A percentile compares a stretch with the other conserved stretches of the same genome.
Evolutionary conservation across 1,140 invertebrate genomes (phyloP).

Genomic region (Aculops lycopersici): DNA sequence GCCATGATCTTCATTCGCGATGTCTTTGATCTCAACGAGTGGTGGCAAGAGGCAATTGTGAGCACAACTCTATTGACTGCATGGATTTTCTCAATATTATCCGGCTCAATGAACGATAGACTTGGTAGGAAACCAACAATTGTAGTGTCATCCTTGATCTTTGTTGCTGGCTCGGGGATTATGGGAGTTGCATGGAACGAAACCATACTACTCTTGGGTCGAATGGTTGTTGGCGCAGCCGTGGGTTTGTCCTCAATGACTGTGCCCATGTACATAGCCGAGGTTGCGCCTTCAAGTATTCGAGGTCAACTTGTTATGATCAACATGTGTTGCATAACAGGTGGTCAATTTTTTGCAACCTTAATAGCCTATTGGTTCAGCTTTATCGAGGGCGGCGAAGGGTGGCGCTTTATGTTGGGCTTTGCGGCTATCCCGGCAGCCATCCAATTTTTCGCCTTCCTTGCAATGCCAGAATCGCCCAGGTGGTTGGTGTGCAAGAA

Average conservation of each 20-base stretch:
- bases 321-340: slow-evolving; percentile 23
- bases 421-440: not conserved
- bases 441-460: not conserved
- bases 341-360: slow-evolving; percentile 3
- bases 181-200: not conserved
- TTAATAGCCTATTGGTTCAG: slow-evolving; percentile 2
- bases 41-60: slow-evolving; percentile 24
- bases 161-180: not conserved
- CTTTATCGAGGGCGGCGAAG: not conserved
- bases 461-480: slow-evolving; percentile 6
- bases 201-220: not conserved
- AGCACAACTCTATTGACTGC: slow-evolving; percentile 17
- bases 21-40: slow-evolving; percentile 17
- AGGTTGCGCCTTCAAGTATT: slow-evolving; percentile 20
- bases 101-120: slow-evolving; percentile 16
- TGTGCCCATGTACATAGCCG: slow-evolving; percentile 26
- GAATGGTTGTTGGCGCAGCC: not conserved
- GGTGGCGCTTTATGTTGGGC: slow-evolving; percentile 1
- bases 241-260: slow-evolving; percentile 24
- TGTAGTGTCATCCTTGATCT: not conserved
- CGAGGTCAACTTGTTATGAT: slow-evolving; percentile 21
- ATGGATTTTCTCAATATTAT: slow-evolving; percentile 20
- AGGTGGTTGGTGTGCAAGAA: slow-evolving; percentile 2
- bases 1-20: slow-evolving; percentile 24
- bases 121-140: not conserved